Evolutionary conservation across 2,888 invertebrate species (phyloP), one percentile per base, ranked within the genome.

Genomic region (Chloroclysta siterata): DNA sequence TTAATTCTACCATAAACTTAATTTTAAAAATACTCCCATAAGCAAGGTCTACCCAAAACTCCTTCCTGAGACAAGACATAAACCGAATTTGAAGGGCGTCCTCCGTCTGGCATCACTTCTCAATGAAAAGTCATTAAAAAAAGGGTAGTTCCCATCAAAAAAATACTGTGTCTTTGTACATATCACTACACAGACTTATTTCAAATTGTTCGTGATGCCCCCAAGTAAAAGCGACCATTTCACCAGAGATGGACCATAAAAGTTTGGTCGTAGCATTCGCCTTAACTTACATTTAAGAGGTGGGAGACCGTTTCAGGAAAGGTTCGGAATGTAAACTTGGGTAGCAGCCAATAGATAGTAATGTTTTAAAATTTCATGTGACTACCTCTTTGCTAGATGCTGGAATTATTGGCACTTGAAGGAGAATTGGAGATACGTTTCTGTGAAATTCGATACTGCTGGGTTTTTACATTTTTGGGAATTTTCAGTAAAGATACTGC

Each of bases 241-340:
- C 53, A 17, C 17, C 28, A 17, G 36, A 36, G 46, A 42, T 44
- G 50, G 17, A 28, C 14, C 5, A 51, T 54, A 54, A 63, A 59
- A 3, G 51, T 59, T 44, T 22, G 39, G n/a, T 29, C 2, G 14
- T 36, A 28, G 51, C 22, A 28, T 56, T 55, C n/a, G 36, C 36
- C 39, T 39, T 39, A 51, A 53, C 47, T 42, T 36, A 28, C 22
- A 14, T 15, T 50, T 0, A 62, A 62, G 48, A 48, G 39, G 48
- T 41, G 17, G 29, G 17, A 48, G 15, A 29, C 55, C 11, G 17
- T 66, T 66, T 62, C 55, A 41, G 64, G 53, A 22, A 44, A 60
- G 62, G 63, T 63, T 60, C 48, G 50, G 54, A 46, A 15, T 62
- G 56, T 47, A 17, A 44, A 64, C 50, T 66, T 70, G 63, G 67